A percentile compares a stretch with the other conserved stretches of the same genome.
Conservation (phyloP, 2,797 vertebrate genomes). For the Sebastes dallii region DNA sequence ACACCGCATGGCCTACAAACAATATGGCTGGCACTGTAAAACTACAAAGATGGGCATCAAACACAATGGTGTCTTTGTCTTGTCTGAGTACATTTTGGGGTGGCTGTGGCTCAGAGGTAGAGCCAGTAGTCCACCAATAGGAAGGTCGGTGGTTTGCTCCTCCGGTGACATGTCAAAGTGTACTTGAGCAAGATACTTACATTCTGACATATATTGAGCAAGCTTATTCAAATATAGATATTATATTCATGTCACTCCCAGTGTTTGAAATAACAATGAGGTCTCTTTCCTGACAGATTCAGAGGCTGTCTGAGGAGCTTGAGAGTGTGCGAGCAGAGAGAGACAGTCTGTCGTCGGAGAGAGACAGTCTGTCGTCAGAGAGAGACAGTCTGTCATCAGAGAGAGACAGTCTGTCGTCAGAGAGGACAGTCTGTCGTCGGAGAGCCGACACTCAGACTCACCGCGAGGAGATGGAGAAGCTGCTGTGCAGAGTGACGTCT, state of each 20-base stretch:
- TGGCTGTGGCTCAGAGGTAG: too few species aligned
- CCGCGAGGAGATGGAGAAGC: constrained; percentile 37
- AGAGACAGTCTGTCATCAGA: constrained; percentile 47
- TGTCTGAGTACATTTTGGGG: too few species aligned
- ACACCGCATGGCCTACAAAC: too few species aligned
- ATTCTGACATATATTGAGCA: background rate
- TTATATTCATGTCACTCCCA: background rate
- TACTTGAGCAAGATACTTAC: too few species aligned
- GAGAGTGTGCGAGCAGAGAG: constrained; percentile 35
- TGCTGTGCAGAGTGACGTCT: constrained; percentile 2
- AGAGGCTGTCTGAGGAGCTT: constrained; percentile 29
- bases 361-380: constrained; percentile 3
- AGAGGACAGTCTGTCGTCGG: constrained; percentile 34
- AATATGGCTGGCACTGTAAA: too few species aligned
- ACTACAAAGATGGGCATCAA: too few species aligned
- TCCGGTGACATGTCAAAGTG: too few species aligned
- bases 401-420: constrained; percentile 20
- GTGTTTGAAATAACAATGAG: background rate
- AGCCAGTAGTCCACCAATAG: too few species aligned
- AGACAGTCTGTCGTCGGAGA: constrained; percentile 24
- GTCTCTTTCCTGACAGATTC: background rate
- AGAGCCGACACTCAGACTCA: background rate
- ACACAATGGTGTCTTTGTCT: too few species aligned
- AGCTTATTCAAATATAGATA: background rate
- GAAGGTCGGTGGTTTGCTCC: too few species aligned